Evolutionary conservation across 1,140 invertebrate genomes (phyloP), one percentile per base, ranked within the genome.

Genomic region (Sycobia sp.): DNA sequence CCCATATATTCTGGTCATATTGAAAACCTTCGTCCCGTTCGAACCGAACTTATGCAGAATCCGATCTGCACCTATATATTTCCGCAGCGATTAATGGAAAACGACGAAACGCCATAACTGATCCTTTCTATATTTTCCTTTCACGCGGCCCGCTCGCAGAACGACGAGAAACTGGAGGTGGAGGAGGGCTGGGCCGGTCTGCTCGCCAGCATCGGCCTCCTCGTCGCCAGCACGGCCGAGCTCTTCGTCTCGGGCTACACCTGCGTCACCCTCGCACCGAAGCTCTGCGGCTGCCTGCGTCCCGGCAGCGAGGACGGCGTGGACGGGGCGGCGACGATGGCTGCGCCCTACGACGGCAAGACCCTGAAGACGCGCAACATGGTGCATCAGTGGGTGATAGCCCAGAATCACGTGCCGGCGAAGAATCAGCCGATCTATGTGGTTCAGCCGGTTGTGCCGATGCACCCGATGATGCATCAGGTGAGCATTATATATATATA

Each of bases 301-400:
- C 55, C 71, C 0, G 22, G 5, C 16, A 66, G 62, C 20, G 69
- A 62, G 39, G 67, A 69, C 7, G 62, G 66, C 0, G 51, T 57
- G 63, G 56, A 22, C 9, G 13, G 18, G n/a, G 47, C 32, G 25
- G 38, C 32, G 11, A n/a, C n/a, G n/a, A n/a, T n/a, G n/a, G n/a
- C n/a, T n/a, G n/a, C n/a, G n/a, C n/a, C n/a, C n/a, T n/a, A n/a
- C n/a, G 50, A 51, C n/a, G 71, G 61, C 39, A 74, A 77, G 22
- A 71, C 69, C 3, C 51, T 81, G 13, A 81, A 81, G 61, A 79
- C 76, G 0, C 69, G 73, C 18, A 81, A 81, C 66, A 81, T 81
- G 78, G 79, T 81, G 1, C 78, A 80, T 32, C 79, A 81, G 43
- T 81, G 79, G 79, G 77, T 81, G 23, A 76, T 76, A 14, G 74